These are phyloP conservation scores for Pseudotriccus pelzelni DNA, from an alignment of 2,797 vertebrate genomes.

Conservation along the genomic window DNA sequence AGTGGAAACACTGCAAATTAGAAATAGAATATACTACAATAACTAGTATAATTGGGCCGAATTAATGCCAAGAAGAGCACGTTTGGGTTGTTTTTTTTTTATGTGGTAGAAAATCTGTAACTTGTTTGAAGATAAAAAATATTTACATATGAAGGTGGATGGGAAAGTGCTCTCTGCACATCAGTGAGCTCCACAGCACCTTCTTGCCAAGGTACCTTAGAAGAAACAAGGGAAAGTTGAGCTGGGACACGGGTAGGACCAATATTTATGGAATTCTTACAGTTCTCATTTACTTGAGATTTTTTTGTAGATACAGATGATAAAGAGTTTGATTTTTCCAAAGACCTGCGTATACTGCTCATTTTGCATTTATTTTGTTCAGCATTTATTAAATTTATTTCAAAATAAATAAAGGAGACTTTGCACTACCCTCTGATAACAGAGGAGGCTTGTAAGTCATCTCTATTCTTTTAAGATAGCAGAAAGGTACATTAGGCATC, in stretches of 20 bases:
- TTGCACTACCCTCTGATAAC: not conserved
- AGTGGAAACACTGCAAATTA: not conserved
- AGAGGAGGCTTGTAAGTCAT: not conserved
- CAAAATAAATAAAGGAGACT: not conserved
- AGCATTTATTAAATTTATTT: not conserved
- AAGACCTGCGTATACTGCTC: not conserved
- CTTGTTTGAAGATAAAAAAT: not conserved
- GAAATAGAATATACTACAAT: not conserved
- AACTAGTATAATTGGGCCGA: not conserved
- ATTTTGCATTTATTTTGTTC: not conserved
- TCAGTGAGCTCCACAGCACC: not conserved
- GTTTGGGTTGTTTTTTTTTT: not conserved
- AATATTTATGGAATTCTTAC: not conserved
- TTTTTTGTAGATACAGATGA: not conserved
- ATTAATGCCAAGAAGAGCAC: not conserved
- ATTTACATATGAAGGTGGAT: not conserved
- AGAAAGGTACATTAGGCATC: not conserved
- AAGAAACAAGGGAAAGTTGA: not conserved
- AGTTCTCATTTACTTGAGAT: not conserved
- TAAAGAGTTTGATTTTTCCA: not conserved
- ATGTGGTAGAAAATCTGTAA: not conserved
- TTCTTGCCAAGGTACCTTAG: not conserved
- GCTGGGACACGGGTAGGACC: rapidly evolving
- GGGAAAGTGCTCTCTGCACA: not conserved
- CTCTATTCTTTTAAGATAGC: not conserved